Percentiles rank a stretch among this genome's conserved stretches.
Conservation (phyloP, 1,140 invertebrate species). For the Drosophila triauraria region DNA sequence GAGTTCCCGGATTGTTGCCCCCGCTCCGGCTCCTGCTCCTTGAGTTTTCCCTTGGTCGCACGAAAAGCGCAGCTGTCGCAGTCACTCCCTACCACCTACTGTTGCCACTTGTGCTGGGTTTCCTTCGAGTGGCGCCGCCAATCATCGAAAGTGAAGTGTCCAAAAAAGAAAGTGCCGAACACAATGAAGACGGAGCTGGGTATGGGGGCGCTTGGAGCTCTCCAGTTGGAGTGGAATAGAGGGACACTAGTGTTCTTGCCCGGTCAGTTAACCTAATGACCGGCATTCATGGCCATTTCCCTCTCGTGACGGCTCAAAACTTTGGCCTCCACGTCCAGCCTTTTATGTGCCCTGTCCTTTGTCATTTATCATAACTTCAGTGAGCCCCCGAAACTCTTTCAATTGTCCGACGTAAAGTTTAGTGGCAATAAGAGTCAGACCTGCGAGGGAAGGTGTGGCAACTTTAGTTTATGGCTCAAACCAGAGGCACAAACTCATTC, state of each 20-base stretch:
- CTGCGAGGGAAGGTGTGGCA: slow-evolving; percentile 10
- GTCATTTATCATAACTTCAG: slow-evolving; percentile 69
- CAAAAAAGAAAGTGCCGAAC: slow-evolving; percentile 61
- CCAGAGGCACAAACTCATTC: slow-evolving; percentile 40
- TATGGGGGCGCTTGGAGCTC: slow-evolving; percentile 2
- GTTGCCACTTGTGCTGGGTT: slow-evolving; percentile 28
- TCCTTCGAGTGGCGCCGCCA: slow-evolving; percentile 60
- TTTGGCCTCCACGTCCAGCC: slow-evolving; percentile 5
- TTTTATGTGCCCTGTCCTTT: slow-evolving; percentile 68
- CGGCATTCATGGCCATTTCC: slow-evolving; percentile 67
- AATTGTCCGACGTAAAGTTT: slow-evolving; percentile 63
- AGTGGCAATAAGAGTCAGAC: slow-evolving; percentile 49
- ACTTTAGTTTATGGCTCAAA: slow-evolving; percentile 46
- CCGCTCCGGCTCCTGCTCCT: slow-evolving; percentile 10
- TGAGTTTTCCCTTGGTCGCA: slow-evolving; percentile 33
- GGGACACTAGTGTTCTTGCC: slow-evolving; percentile 42
- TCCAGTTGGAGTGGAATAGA: slow-evolving; percentile 12
- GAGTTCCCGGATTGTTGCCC: slow-evolving; percentile 37
- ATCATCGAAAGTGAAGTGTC: slow-evolving; percentile 76
- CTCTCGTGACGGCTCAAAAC: slow-evolving; percentile 49
- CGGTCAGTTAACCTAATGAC: slow-evolving; percentile 80
- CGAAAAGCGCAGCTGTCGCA: slow-evolving; percentile 73
- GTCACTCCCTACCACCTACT: slow-evolving; percentile 7
- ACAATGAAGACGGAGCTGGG: slow-evolving; percentile 57
- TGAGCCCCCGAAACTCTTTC: slow-evolving; percentile 56